Base-by-base conservation (phyloP, 2,113 vertebrate genomes). In the Patagioenas fasciata region DNA sequence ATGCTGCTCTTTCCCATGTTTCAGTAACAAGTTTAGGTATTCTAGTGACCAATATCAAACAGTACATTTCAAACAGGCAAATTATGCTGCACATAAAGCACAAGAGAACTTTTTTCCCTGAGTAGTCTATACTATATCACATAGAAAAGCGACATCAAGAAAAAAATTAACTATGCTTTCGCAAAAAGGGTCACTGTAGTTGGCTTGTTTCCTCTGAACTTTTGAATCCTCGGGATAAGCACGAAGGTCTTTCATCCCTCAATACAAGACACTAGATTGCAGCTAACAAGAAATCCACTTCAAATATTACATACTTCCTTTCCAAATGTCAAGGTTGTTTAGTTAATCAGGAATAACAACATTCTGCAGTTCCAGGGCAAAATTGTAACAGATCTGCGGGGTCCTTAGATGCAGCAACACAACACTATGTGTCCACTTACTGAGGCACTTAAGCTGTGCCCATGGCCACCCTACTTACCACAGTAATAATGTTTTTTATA, bases 311-410 rank as follows among this genome's bases (percentile, higher is more conserved):
- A 75, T 36, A 57, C 69, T 96, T 94, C 81, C 83, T 95, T 74
- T 89, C 79, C 96, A 96, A 89, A 51, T 80, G 83, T 96, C 92
- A 92, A 83, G 84, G 89, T 73, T 96, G 91, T 89, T 96, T 91
- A 94, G 85, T 93, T 94, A 73, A 95, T 64, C 36, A 69, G 18
- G 60, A 93, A 96, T 40, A 85, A 62, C 73, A 93, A 95, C 89
- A 67, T 51, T 78, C 71, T 84, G 44, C 42, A 25, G 92, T 53
- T 54, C 74, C 62, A 85, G 65, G 8, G 82, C 84, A 72, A 86
- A 94, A 93, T 20, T 70, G 83, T 71, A 89, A 48, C 56, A 67
- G 92, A 92, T 70, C 65, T 61, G 62, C 77, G 81, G 0, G 1
- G 69, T 34, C 48, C 57, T 48, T 14, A 23, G 11, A 56, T 61